phyloP scores from a whole-genome alignment of 2,797 vertebrate genomes.

The Danionella dracula region DNA sequence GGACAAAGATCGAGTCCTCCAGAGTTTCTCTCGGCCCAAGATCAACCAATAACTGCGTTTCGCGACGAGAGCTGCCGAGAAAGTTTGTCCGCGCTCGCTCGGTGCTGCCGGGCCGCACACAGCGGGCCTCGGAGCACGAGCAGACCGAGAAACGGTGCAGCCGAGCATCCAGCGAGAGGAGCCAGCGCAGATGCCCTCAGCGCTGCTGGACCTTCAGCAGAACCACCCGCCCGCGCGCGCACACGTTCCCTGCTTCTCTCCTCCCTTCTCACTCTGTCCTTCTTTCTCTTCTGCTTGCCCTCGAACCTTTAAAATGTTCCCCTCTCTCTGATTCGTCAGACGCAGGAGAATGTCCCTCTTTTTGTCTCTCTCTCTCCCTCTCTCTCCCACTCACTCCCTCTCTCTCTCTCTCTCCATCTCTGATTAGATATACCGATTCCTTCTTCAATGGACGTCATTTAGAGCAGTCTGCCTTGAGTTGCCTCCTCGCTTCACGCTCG shows the following conservation, averaged over 20 bases:
- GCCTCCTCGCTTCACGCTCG: constrained; percentile 95
- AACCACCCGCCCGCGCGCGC: constrained; percentile 72
- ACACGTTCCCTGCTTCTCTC: constrained; percentile 61
- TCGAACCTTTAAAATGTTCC: constrained; percentile 94
- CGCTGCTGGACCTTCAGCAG: constrained; percentile 68
- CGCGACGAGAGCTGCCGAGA: too few species aligned
- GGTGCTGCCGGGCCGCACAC: too few species aligned
- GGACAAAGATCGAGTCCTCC: constrained; percentile 24
- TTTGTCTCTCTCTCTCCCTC: constrained; percentile 77
- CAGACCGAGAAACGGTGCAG: constrained; percentile 65
- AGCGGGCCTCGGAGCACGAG: too few species aligned
- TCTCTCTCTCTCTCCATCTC: constrained; percentile 80
- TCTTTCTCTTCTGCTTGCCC: constrained; percentile 93
- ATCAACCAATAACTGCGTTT: too few species aligned
- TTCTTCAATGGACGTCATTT: constrained; percentile 99
- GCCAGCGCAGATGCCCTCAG: constrained; percentile 55
- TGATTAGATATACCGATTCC: constrained; percentile 99
- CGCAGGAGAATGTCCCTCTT: constrained; percentile 85
- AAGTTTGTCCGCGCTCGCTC: too few species aligned
- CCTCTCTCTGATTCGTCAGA: constrained; percentile 94
- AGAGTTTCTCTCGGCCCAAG: not conserved
- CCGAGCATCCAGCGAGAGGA: constrained; percentile 48
- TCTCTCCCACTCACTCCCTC: constrained; percentile 73
- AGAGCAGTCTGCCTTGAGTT: constrained; percentile 95
- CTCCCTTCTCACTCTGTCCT: constrained; percentile 66